phyloP scores from a whole-genome alignment of 2,888 invertebrate species.

The Yponomeuta malinellus region DNA sequence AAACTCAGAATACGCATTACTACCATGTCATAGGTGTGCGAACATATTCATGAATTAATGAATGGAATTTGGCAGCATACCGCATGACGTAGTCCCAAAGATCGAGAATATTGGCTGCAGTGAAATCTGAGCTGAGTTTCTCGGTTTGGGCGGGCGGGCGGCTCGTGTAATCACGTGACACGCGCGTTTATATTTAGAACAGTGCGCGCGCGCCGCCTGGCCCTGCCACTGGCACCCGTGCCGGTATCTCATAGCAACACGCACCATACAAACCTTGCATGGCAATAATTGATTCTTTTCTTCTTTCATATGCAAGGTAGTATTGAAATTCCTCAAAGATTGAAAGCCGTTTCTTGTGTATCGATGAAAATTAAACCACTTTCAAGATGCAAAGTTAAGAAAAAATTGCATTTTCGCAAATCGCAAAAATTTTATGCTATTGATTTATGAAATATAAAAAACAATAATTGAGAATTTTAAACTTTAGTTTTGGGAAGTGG shows the following conservation, averaged over 20 bases:
- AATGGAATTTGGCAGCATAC: slow-evolving; percentile 26
- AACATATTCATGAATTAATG: slow-evolving; percentile 11
- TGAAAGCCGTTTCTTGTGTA: too few relatives aligned
- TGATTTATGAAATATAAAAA: too few relatives aligned
- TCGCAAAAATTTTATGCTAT: too few relatives aligned
- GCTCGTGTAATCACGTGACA: slow-evolving; percentile 62
- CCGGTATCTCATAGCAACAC: slow-evolving; percentile 56
- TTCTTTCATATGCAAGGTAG: too few relatives aligned
- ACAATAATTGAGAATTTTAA: too few relatives aligned
- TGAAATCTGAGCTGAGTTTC: slow-evolving; percentile 73
- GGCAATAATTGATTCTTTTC: too few relatives aligned
- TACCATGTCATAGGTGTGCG: slow-evolving; percentile 12
- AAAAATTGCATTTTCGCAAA: too few relatives aligned
- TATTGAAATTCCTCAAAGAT: too few relatives aligned
- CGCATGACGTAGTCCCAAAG: slow-evolving; percentile 28
- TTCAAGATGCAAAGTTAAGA: too few relatives aligned
- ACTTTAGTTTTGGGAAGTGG: too few relatives aligned
- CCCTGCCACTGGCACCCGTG: slow-evolving; percentile 47
- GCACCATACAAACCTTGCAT: slow-evolving; percentile 50
- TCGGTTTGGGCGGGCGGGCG: slow-evolving; percentile 73
- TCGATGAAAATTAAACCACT: too few relatives aligned
- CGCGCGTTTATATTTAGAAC: slow-evolving; percentile 63
- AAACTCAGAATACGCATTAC: slow-evolving; percentile 24
- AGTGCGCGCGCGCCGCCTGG: slow-evolving; percentile 56
- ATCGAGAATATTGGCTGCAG: slow-evolving; percentile 35